Evolutionary conservation across 2,797 vertebrate genomes (phyloP).

Genomic region (Perodicticus potto): DNA sequence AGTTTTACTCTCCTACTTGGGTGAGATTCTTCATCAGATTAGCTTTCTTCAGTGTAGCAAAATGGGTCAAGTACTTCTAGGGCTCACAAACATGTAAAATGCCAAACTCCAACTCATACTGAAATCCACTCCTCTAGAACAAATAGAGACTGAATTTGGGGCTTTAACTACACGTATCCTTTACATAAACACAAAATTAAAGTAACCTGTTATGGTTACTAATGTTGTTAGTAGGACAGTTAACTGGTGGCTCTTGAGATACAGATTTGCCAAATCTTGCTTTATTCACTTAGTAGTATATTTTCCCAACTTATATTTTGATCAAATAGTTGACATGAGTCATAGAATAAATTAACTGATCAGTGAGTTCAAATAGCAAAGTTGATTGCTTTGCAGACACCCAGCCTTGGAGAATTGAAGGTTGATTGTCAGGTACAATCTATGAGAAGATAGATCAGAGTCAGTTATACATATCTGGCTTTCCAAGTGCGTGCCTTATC

Average conservation of each 20-base stretch:
- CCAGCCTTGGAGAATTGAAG: not conserved
- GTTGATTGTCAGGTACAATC: not conserved
- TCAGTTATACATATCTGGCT: not conserved
- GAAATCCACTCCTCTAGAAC: not conserved
- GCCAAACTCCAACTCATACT: not conserved
- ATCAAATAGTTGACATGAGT: not conserved
- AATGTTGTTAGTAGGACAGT: not conserved
- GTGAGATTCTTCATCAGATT: not conserved
- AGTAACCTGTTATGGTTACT: not conserved
- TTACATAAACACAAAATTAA: not conserved
- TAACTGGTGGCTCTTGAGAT: not conserved
- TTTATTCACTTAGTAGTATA: not conserved
- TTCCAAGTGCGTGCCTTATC: not conserved
- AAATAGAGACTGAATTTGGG: not conserved
- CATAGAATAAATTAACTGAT: not conserved
- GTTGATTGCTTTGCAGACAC: not conserved
- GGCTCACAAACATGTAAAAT: not conserved
- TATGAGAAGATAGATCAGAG: not conserved
- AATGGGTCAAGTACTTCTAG: not conserved
- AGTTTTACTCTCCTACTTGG: not conserved
- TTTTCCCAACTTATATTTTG: not conserved
- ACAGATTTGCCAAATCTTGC: not conserved
- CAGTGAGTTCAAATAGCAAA: slow-evolving; percentile 6
- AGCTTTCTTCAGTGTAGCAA: not conserved
- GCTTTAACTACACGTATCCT: not conserved